A percentile compares a stretch with the other conserved stretches of the same genome.
phyloP scores from a whole-genome alignment of 2,888 invertebrate genomes.

The Eristalis arbustorum region DNA sequence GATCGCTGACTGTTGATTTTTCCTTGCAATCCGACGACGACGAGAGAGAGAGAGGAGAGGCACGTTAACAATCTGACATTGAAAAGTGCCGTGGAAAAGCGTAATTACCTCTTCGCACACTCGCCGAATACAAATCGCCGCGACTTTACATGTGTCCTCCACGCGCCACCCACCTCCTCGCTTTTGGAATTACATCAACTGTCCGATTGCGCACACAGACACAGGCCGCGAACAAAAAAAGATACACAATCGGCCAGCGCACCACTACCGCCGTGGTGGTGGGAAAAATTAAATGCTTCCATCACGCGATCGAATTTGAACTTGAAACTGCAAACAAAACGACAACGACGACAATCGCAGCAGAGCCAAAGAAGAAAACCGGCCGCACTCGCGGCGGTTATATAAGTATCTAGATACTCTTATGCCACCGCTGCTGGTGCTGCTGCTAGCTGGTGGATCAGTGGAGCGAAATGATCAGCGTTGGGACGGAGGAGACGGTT shows the following conservation, averaged over 20 bases:
- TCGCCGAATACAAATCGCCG: constrained; percentile 63
- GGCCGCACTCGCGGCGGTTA: constrained; percentile 31
- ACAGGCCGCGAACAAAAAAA: constrained; percentile 7
- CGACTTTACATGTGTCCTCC: constrained; percentile 54
- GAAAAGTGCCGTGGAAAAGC: constrained; percentile 69
- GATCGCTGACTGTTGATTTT: constrained; percentile 32
- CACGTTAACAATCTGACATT: constrained; percentile 69
- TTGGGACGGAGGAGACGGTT: background rate
- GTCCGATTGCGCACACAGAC: constrained; percentile 48
- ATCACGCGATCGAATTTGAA: constrained; percentile 68
- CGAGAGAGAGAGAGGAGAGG: background rate
- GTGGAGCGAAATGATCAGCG: constrained; percentile 24
- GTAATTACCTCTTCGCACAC: constrained; percentile 68
- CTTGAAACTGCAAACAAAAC: constrained; percentile 61
- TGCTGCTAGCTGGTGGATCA: constrained; percentile 32
- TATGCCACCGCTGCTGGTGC: constrained; percentile 1
- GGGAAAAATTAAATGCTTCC: constrained; percentile 68
- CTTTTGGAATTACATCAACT: constrained; percentile 65
- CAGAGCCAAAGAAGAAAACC: constrained; percentile 32
- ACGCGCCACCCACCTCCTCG: background rate
- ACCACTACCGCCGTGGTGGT: background rate
- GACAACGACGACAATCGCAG: constrained; percentile 1
- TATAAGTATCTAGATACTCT: constrained; percentile 51
- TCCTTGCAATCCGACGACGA: constrained; percentile 18
- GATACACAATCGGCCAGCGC: constrained; percentile 7